Conservation (phyloP, 2,888 invertebrate species). For the Drymonia ruficornis region DNA sequence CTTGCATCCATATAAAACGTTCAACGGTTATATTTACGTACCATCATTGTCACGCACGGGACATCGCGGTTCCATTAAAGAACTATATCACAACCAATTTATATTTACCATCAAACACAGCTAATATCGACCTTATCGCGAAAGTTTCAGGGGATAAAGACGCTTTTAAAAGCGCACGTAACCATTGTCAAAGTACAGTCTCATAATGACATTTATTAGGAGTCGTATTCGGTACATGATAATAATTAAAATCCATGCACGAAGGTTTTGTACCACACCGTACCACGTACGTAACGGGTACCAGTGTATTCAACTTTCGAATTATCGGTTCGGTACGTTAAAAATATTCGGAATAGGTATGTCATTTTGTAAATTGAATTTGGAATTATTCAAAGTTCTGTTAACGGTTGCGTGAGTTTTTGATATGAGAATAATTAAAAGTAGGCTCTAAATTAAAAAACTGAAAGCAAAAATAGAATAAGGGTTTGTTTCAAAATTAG, state of each 20-base stretch:
- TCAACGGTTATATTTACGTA: constrained; percentile 71
- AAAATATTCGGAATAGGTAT: constrained; percentile 53
- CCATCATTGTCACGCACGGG: constrained; percentile 81
- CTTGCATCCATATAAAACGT: constrained; percentile 71
- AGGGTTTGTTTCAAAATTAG: too few species aligned
- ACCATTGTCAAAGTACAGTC: constrained; percentile 60
- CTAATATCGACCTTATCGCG: constrained; percentile 33
- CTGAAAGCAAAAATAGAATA: too few species aligned
- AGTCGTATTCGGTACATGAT: constrained; percentile 82
- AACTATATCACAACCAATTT: constrained; percentile 66
- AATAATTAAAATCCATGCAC: constrained; percentile 84
- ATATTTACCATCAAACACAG: constrained; percentile 15
- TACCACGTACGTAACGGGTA: constrained; percentile 68
- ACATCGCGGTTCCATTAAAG: constrained; percentile 77
- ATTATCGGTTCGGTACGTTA: constrained; percentile 57
- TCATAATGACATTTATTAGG: constrained; percentile 84
- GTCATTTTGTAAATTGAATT: constrained; percentile 43
- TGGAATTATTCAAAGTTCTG: constrained; percentile 30
- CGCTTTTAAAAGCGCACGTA: not conserved
- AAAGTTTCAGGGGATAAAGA: not conserved
- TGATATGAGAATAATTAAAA: not conserved
- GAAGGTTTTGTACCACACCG: constrained; percentile 77
- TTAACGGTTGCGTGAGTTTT: not conserved
- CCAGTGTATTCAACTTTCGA: constrained; percentile 74
- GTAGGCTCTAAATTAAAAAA: not conserved